These are phyloP conservation scores for Schizothorax lantsangensis DNA, from an alignment of 2,797 vertebrate species.

Conservation along the genomic window DNA sequence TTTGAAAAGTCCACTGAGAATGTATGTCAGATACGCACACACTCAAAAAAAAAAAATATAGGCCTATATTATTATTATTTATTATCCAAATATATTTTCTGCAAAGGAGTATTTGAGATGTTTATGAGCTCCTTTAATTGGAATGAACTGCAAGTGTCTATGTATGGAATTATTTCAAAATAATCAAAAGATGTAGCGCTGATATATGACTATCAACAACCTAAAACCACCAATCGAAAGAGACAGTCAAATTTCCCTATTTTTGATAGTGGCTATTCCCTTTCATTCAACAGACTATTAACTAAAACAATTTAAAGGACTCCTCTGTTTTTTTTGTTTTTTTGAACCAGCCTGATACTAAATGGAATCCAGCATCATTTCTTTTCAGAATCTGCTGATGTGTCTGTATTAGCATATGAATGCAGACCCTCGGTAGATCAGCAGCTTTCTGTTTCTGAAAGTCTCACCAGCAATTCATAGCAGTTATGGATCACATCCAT, in stretches of 20 bases:
- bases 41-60: background rate
- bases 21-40: background rate
- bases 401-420: slow-evolving; percentile 14
- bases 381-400: slow-evolving; percentile 2
- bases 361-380: background rate
- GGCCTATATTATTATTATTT: background rate
- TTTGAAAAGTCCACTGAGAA: background rate
- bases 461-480: slow-evolving; percentile 21
- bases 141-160: background rate
- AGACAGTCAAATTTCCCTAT: background rate
- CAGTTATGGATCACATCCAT: slow-evolving; percentile 1
- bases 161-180: background rate
- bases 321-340: too few relatives aligned
- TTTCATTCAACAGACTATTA: background rate
- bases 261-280: background rate
- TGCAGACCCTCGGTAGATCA: background rate
- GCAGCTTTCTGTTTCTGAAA: background rate
- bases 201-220: background rate
- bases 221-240: background rate
- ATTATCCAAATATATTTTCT: background rate
- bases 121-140: background rate
- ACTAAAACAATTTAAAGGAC: background rate
- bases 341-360: background rate
- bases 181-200: background rate
- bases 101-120: background rate